Evolutionary conservation across 2,113 vertebrate genomes (phyloP).

Genomic region (Bubo bubo): DNA sequence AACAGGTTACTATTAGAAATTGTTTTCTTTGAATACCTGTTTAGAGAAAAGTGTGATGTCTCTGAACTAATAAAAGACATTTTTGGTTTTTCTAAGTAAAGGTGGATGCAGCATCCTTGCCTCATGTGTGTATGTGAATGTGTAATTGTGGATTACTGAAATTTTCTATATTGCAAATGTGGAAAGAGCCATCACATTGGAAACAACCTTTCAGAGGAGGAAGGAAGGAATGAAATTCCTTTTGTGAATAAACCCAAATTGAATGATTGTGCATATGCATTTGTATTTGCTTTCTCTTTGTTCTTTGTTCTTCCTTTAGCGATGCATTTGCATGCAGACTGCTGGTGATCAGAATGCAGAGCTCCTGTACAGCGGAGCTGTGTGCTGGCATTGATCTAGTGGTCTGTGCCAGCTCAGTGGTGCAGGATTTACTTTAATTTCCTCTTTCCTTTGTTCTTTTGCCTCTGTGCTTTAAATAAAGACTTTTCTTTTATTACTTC

Average conservation of each 20-base stretch:
- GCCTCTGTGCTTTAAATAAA: constrained; percentile 39
- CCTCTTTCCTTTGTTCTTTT: constrained; percentile 63
- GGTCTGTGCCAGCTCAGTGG: constrained; percentile 60
- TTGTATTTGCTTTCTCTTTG: constrained; percentile 21
- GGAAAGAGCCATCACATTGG: neutral
- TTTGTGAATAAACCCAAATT: neutral
- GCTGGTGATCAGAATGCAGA: constrained; percentile 56
- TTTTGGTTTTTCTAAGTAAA: neutral
- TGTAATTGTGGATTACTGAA: neutral
- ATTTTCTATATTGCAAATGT: neutral
- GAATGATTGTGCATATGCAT: neutral
- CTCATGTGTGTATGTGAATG: fast-evolving
- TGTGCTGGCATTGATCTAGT: constrained; percentile 64
- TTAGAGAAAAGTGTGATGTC: neutral
- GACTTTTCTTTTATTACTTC: constrained; percentile 10
- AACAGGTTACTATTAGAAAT: neutral
- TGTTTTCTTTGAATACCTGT: neutral
- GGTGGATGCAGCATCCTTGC: neutral
- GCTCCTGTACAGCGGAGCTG: neutral
- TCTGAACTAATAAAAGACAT: neutral
- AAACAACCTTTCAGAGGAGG: neutral
- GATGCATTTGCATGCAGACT: constrained; percentile 43
- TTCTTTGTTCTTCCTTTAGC: constrained; percentile 46
- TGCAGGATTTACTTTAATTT: constrained; percentile 71
- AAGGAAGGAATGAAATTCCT: neutral